A percentile compares a stretch with the other conserved stretches of the same genome.
Evolutionary conservation across 1,140 invertebrate genomes (phyloP).

Genomic region (Arctopsyche grandis): DNA sequence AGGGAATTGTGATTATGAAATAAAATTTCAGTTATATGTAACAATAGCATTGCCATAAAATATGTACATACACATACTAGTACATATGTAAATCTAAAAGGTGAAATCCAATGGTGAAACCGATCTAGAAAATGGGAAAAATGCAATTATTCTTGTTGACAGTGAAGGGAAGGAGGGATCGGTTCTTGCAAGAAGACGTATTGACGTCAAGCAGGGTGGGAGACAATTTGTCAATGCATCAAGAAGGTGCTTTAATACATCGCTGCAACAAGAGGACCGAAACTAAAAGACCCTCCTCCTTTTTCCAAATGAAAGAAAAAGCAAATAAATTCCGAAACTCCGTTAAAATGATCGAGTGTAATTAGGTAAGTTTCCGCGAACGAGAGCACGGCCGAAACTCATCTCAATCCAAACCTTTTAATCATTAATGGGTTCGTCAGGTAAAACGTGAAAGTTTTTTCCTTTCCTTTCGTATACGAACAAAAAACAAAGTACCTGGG

Average conservation of each 20-base stretch:
- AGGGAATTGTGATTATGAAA: too few relatives aligned
- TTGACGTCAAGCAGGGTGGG: neutral
- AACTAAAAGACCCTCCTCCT: neutral
- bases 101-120: too few relatives aligned
- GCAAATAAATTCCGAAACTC: neutral
- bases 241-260: conserved; percentile 12
- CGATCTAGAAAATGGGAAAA: neutral
- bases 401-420: conserved; percentile 6
- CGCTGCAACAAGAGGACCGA: neutral
- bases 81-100: too few relatives aligned
- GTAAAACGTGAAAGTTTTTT: neutral
- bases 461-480: neutral
- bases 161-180: neutral
- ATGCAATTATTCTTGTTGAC: conserved; percentile 3
- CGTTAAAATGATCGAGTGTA: neutral
- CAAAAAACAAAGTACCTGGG: too few relatives aligned
- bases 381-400: neutral
- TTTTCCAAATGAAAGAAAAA: neutral
- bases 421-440: neutral
- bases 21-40: too few relatives aligned
- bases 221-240: conserved; percentile 29
- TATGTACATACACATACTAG: too few relatives aligned
- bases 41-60: too few relatives aligned
- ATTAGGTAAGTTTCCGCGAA: conserved; percentile 3
- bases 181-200: conserved; percentile 7